Base-by-base conservation (phyloP, 2,113 vertebrate species). In the Callipepla californica region DNA sequence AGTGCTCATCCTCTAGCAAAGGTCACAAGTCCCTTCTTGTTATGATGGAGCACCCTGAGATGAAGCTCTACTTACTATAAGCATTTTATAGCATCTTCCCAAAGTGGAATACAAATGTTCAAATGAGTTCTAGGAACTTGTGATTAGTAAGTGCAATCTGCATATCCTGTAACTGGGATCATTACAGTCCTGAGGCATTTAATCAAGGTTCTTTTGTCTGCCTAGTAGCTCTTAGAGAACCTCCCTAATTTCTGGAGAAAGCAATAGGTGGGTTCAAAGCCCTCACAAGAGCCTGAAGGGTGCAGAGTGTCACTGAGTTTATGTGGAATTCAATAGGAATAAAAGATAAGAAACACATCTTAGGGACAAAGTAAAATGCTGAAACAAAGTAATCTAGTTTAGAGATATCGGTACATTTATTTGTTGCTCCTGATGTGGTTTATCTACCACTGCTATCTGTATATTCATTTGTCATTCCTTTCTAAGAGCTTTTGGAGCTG, bases 141-240 rank as follows among this genome's bases (percentile, higher is more conserved):
- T 72, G 78, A 38, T 16, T 86, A 40, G 4, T 17, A 79, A 85
- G 21, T 32, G 4, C 5, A 92, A 72, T 38, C n/a, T 87, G 48
- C 4, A 25, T 7, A 15, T 44, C 0, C 0, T 59, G 65, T 77
- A 50, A 10, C 11, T 62, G 48, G 21, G 6, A 11, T 75, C 42
- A 62, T 48, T 63, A 34, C 28, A 51, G 36, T 65, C 79, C 45
- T 72, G 67, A 87, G 9, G 3, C 55, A 16, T 61, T 78, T 80
- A 65, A 48, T 48, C 66, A 86, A 32, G 36, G 7, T 8, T 8
- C 36, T 0, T 4, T 8, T 65, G 7, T 16, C 9, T 38, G 59
- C 57, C 11, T 16, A 51, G 38, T 25, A 53, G 21, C 13, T 84
- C 17, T 58, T 28, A 48, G 14, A 74, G 13, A n/a, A 79, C 8